Evolutionary conservation across 2,888 invertebrate species (phyloP), one percentile per base, ranked within the genome.

Genomic region (Noctua fimbriata): DNA sequence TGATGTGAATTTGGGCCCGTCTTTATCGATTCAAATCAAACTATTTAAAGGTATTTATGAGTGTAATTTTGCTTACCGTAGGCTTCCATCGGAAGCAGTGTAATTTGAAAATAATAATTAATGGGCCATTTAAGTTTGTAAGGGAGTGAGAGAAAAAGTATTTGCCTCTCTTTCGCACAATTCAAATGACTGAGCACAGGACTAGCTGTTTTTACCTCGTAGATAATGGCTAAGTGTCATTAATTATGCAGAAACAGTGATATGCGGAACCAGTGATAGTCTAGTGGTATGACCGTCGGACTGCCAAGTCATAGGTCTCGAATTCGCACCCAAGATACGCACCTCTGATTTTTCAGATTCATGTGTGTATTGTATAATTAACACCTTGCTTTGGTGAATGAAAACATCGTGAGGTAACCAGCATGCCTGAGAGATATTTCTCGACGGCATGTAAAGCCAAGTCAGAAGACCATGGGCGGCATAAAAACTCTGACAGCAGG

Each of bases 31-130:
- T 84, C 73, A 78, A 84, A 85, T 87, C 85, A 84, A 77, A 84
- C 63, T 87, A 73, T 77, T 73, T 79, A 79, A 84, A 88, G 78
- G 76, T 86, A 88, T 86, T 89, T 86, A 88, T 89, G 80, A 82
- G 80, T 70, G 79, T 83, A 83, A 81, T 85, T 88, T 89, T 88
- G 79, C 76, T 79, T 71, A 87, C 78, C 32, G 77, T 79, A 75
- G 55, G 72, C 58, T 83, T 73, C 69, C 16, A 84, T 86, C 75
- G 86, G 83, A 86, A 77, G 82, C 76, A 36, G 58, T 73, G 47
- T 82, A 58, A 79, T 78, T 79, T 85, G 47, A 83, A 79, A 77
- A 74, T 79, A 52, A 47, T 73, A 76, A 72, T 83, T 67, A 85
- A 78, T 76, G 63, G 63, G 49, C 70, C 14, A 84, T 73, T 77